Conservation (phyloP, 1,140 invertebrate species). For the Heliconius eleuchia region DNA sequence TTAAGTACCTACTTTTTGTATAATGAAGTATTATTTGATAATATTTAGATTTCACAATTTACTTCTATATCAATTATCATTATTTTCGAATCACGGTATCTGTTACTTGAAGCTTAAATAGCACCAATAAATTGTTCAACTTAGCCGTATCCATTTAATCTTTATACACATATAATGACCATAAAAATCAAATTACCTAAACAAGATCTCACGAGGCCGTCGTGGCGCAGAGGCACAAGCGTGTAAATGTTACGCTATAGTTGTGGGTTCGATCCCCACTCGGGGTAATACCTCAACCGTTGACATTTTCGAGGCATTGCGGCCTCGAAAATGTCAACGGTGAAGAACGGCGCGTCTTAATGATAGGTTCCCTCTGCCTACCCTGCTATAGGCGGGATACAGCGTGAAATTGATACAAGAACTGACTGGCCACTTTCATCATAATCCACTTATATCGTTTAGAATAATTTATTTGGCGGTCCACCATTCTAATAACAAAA, state of each 20-base stretch:
- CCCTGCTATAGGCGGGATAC: too few species aligned
- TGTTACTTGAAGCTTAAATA: slow-evolving; percentile 12
- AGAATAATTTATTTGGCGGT: slow-evolving; percentile 33
- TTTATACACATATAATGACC: slow-evolving; percentile 31
- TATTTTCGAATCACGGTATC: slow-evolving; percentile 9
- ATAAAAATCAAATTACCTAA: slow-evolving; percentile 40
- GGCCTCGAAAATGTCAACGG: too few species aligned
- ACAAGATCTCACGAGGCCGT: slow-evolving; percentile 32
- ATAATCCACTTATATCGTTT: slow-evolving; percentile 29
- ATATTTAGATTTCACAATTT: background rate
- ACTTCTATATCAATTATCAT: slow-evolving; percentile 11
- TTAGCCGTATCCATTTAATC: slow-evolving; percentile 19
- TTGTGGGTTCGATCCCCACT: too few species aligned
- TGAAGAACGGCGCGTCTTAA: too few species aligned
- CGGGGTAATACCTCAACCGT: too few species aligned
- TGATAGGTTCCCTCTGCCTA: too few species aligned
- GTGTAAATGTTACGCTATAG: too few species aligned
- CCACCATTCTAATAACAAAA: slow-evolving; percentile 40
- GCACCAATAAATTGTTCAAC: slow-evolving; percentile 17
- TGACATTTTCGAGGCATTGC: too few species aligned
- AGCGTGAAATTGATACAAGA: too few species aligned
- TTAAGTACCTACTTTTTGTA: background rate
- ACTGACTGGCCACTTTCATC: slow-evolving; percentile 34
- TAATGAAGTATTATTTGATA: background rate
- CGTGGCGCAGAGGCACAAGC: too few species aligned